A percentile compares a stretch with the other conserved stretches of the same genome.
These are phyloP conservation scores for Empis stercorea DNA, from an alignment of 2,888 invertebrate genomes.

Conservation along the genomic window DNA sequence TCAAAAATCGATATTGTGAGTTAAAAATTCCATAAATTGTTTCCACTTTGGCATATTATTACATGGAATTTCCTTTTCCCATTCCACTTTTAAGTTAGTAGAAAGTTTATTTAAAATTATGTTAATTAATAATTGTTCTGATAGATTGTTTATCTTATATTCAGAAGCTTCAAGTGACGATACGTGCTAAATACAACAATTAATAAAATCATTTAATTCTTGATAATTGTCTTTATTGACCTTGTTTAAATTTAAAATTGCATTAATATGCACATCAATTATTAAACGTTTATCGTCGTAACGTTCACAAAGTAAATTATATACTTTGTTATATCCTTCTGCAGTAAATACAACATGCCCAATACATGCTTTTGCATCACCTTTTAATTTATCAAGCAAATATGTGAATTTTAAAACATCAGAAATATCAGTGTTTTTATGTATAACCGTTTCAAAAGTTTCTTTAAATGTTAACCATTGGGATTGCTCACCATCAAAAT, in stretches of 20 bases:
- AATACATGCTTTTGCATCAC: neutral
- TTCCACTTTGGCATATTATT: neutral
- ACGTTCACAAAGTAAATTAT: neutral
- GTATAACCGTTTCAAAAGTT: neutral
- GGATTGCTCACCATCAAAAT: neutral
- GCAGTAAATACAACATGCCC: neutral
- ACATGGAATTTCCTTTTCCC: neutral
- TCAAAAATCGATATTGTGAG: neutral
- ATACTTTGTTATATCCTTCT: neutral
- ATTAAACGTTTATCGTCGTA: neutral
- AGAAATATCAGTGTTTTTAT: neutral
- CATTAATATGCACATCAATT: neutral
- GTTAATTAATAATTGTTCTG: neutral
- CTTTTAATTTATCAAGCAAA: neutral
- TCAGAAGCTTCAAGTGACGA: neutral
- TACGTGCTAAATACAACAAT: neutral
- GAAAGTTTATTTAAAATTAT: neutral
- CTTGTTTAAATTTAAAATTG: neutral
- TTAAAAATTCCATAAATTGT: neutral
- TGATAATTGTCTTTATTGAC: neutral
- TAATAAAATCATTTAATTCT: neutral
- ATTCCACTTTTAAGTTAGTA: neutral
- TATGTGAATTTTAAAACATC: neutral
- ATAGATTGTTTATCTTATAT: neutral
- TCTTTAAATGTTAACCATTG: neutral